phyloP scores from a whole-genome alignment of 2,113 vertebrate species.

The Penelope pileata region DNA sequence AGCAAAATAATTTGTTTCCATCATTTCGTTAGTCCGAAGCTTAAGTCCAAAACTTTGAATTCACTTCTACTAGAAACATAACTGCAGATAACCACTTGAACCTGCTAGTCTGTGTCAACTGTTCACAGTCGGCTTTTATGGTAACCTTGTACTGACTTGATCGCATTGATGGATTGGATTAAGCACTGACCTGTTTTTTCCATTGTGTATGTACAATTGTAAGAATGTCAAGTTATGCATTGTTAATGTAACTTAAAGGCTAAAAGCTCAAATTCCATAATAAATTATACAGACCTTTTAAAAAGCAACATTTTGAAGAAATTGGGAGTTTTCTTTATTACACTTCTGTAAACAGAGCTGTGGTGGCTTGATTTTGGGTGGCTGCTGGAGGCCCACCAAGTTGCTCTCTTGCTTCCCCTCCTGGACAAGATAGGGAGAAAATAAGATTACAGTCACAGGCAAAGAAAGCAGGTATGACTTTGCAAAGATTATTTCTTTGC shows the following conservation, averaged over 20 bases:
- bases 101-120: neutral
- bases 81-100: neutral
- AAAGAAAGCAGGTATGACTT: neutral
- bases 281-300: constrained; percentile 40
- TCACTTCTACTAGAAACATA: neutral
- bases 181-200: constrained; percentile 29
- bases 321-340: neutral
- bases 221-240: constrained; percentile 46
- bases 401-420: neutral
- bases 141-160: neutral
- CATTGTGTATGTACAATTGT: constrained; percentile 54
- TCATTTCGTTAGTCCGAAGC: neutral
- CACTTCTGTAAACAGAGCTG: fast-evolving
- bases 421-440: neutral
- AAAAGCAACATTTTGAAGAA: neutral
- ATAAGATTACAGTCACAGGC: neutral
- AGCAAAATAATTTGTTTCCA: neutral
- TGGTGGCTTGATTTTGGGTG: neutral
- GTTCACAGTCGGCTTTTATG: neutral
- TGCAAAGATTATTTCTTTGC: neutral
- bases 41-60: constrained; percentile 38
- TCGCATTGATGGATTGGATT: constrained; percentile 53
- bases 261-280: constrained; percentile 29
- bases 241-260: constrained; percentile 60
- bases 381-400: neutral